Evolutionary conservation across 2,113 vertebrate species (phyloP).

Genomic region (Excalfactoria chinensis): DNA sequence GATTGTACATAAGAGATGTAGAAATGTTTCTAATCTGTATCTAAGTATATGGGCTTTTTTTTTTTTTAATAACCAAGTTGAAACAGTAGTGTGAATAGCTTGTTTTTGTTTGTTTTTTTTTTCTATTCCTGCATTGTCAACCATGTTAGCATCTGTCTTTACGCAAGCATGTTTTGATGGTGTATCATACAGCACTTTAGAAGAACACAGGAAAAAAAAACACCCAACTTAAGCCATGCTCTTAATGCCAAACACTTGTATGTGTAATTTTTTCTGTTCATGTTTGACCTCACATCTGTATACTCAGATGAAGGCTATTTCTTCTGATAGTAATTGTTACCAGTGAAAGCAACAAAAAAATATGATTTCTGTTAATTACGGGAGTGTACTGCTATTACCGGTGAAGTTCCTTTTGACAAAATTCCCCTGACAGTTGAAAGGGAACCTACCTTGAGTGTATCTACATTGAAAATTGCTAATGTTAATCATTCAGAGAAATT

Average conservation of each 20-base stretch:
- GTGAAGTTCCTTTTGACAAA: background rate
- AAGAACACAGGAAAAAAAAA: background rate
- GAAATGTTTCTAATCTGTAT: constrained; percentile 24
- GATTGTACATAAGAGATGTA: constrained; percentile 24
- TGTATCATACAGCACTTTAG: constrained; percentile 18
- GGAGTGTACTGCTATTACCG: background rate
- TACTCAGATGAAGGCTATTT: background rate
- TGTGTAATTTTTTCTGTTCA: background rate
- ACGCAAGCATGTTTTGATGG: background rate
- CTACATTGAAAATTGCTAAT: background rate
- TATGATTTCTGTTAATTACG: background rate
- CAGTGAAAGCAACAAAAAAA: background rate
- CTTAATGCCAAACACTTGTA: background rate
- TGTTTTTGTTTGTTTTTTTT: constrained; percentile 1
- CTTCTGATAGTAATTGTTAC: background rate
- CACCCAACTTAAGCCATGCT: background rate
- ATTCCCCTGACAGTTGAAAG: background rate
- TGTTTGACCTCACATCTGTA: background rate
- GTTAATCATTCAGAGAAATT: background rate
- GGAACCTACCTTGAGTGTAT: background rate
- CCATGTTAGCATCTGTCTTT: background rate
- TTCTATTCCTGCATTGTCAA: background rate
- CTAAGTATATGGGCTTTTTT: background rate
- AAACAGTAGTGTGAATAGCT: background rate
- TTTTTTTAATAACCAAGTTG: background rate